Base-by-base conservation (phyloP, 2,888 invertebrate genomes). In the Marasmarcha lunaedactyla region DNA sequence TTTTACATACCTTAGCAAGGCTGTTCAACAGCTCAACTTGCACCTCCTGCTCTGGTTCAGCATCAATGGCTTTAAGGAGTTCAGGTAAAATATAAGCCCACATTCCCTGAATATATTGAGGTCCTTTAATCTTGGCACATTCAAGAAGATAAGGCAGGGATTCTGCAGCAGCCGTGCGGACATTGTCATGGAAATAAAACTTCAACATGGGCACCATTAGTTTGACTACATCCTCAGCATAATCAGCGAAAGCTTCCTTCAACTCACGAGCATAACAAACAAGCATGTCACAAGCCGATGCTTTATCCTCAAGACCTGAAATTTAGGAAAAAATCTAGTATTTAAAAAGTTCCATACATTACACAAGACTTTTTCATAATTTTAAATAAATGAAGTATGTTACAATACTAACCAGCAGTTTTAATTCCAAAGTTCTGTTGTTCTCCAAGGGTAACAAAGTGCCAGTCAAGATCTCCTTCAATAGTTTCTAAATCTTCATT, bases 211-310 rank as follows among this genome's bases (percentile, higher is more conserved):
- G 94, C 46, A 93, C 91, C 91, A 94, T 92, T 33, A 94, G 84
- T 57, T 90, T 89, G 0, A 93, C 92, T 1, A 93, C 83, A 81
- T 93, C 59, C 77, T 88, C 58, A 62, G 89, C 84, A 47, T 84
- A 84, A 43, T 81, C 81, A 0, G 81, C 76, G 46, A 84, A 85
- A 2, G 91, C 93, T 56, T 94, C 95, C 64, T 96, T 96, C 42
- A 97, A 84, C 70, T 97, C 97, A 15, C 94, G 87, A 0, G 97
- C 97, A 62, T 96, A 97, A 68, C 96, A 97, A 7, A 97, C 95
- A 41, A 97, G 81, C 97, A 97, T 97, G 71, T 95, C 95, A 68
- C 96, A 97, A 0, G 97, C 97, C 1, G 95, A 95, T 0, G 96
- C 95, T 67, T 97, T 98, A 70, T 98, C 97, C 74, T 98, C 97